Conservation (phyloP, 2,113 vertebrate genomes). For the Gopherus flavomarginatus region DNA sequence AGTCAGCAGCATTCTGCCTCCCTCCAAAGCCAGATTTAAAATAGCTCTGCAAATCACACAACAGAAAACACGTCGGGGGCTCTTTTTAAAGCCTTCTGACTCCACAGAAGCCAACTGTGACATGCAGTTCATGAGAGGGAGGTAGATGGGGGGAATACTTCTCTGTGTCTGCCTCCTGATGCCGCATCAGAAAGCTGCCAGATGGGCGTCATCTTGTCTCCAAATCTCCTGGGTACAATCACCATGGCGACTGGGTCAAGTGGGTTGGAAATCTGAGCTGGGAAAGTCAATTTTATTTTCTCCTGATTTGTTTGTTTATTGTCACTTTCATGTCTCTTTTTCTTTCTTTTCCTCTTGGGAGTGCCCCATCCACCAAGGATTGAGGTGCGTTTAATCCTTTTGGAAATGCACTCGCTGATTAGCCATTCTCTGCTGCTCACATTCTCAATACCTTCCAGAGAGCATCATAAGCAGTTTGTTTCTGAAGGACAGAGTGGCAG, state of each 20-base stretch:
- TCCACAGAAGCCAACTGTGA: neutral
- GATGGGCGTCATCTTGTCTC: conserved; percentile 17
- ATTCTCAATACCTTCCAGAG: rapidly evolving
- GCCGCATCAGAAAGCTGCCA: conserved; percentile 24
- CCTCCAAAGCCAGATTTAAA: neutral
- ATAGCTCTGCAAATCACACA: neutral
- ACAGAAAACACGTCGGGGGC: neutral
- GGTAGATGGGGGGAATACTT: neutral
- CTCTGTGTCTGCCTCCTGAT: neutral
- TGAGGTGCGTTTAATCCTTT: neutral
- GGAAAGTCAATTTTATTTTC: conserved; percentile 7
- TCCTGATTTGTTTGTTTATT: neutral
- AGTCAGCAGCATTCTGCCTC: neutral
- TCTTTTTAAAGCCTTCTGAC: rapidly evolving
- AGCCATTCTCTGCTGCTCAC: rapidly evolving
- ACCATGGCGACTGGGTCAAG: conserved; percentile 15
- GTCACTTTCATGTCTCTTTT: neutral
- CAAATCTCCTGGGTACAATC: neutral
- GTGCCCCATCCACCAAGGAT: rapidly evolving
- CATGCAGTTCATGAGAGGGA: neutral
- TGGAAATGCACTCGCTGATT: neutral
- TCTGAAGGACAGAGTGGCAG: neutral
- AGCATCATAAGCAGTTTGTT: neutral
- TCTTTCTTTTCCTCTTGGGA: neutral
- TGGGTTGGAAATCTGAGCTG: neutral